These are phyloP conservation scores for Phalacrocorax carbo DNA, from an alignment of 2,113 vertebrate genomes.

Conservation along the genomic window DNA sequence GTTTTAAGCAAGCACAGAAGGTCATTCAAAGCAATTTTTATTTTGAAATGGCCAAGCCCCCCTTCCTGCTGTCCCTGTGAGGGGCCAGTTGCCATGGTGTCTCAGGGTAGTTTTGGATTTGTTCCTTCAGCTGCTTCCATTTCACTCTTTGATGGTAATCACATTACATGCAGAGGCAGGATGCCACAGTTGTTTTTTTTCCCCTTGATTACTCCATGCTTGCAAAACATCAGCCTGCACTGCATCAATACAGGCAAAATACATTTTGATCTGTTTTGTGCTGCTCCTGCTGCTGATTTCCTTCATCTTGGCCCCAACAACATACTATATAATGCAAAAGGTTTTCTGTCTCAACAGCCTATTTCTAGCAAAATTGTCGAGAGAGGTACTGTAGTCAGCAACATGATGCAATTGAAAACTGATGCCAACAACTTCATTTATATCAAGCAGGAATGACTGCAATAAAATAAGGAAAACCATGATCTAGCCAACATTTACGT, in stretches of 20 bases:
- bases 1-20: background rate
- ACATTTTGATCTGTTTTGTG: background rate
- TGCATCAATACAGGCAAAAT: background rate
- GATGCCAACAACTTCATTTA: background rate
- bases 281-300: background rate
- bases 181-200: background rate
- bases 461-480: background rate
- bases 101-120: constrained; percentile 44
- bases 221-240: background rate
- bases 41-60: background rate
- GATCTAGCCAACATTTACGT: background rate
- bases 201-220: background rate
- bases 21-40: background rate
- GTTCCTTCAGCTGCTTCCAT: constrained; percentile 24
- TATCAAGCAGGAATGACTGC: background rate
- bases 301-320: background rate
- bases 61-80: background rate
- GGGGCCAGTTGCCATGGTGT: constrained; percentile 72
- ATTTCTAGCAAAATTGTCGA: background rate
- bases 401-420: background rate
- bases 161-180: background rate
- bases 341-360: background rate
- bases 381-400: background rate
- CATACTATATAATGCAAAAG: background rate
- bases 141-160: constrained; percentile 8